Evolutionary conservation across 2,113 vertebrate species (phyloP), one percentile per base, ranked within the genome.

Genomic region (Panthera leo): DNA sequence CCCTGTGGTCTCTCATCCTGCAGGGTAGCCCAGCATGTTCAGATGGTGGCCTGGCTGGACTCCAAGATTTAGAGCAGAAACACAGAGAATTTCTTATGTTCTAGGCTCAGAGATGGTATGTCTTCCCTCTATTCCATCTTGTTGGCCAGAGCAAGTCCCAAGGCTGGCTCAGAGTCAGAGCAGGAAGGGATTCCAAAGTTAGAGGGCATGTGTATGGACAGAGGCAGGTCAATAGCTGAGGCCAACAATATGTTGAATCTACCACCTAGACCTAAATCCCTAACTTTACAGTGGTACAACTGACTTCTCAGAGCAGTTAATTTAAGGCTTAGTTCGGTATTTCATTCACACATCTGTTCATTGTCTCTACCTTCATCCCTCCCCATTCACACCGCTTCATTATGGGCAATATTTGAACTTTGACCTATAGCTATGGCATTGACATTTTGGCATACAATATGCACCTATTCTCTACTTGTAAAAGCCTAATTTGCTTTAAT

Each of bases 241-340:
- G 39, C 13, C 34, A 68, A 36, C n/a, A 31, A 18, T 73, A 4
- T 15, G 79, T 34, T 86, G n/a, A 78, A 19, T 61, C 27, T 27
- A 58, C 48, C 45, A 88, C 21, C 88, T 65, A 67, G 12, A 42
- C 14, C 5, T 34, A 85, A 29, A 85, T 42, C 16, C 34, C 80
- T 94, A 61, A 53, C 31, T 84, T 78, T 63, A 85, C 1, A 10
- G 21, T 71, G 29, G 34, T 29, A 67, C 36, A 94, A 75, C 31
- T 45, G 42, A 78, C 71, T 90, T 55, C 36, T 68, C 34, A 42
- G 5, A 91, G 21, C 89, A 42, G 16, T 51, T 92, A 51, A 53
- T 90, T 94, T 94, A 89, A 96, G 84, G 45, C 2, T 36, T 94
- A 71, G 36, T 42, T 93, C 55, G 39, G 8, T n/a, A 31, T 87